phyloP scores from a whole-genome alignment of 2,113 vertebrate genomes.

The Catharus bicknelli region DNA sequence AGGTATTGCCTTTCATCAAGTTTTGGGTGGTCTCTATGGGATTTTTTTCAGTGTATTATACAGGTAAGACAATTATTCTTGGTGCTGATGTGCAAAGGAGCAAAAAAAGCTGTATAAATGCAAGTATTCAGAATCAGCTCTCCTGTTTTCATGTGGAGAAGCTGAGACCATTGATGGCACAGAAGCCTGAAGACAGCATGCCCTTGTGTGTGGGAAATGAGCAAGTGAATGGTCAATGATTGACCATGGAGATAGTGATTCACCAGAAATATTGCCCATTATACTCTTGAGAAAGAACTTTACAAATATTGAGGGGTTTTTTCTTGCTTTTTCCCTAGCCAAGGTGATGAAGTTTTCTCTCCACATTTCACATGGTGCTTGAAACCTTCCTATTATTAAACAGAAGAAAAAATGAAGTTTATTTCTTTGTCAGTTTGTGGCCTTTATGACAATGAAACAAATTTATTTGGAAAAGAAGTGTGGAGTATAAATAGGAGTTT shows the following conservation, averaged over 20 bases:
- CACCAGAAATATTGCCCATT: neutral
- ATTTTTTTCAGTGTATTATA: neutral
- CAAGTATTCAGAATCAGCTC: neutral
- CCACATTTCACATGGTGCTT: neutral
- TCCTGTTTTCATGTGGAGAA: neutral
- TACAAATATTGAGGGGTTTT: rapidly evolving
- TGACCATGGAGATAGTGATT: neutral
- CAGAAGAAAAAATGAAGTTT: neutral
- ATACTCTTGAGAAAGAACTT: neutral
- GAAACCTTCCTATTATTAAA: neutral
- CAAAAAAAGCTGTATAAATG: neutral
- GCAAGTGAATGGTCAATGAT: neutral
- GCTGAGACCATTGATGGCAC: neutral
- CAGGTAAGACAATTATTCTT: neutral
- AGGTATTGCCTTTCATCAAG: neutral
- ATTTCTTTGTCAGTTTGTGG: neutral
- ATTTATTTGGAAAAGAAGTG: neutral
- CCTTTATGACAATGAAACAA: neutral
- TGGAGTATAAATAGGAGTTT: neutral
- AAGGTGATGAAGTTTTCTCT: neutral
- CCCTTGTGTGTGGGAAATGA: neutral
- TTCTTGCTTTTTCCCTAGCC: neutral
- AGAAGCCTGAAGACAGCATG: neutral
- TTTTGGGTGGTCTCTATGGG: neutral
- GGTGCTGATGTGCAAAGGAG: neutral